phyloP scores from a whole-genome alignment of 2,113 vertebrate genomes.

The Antennarius striatus region DNA sequence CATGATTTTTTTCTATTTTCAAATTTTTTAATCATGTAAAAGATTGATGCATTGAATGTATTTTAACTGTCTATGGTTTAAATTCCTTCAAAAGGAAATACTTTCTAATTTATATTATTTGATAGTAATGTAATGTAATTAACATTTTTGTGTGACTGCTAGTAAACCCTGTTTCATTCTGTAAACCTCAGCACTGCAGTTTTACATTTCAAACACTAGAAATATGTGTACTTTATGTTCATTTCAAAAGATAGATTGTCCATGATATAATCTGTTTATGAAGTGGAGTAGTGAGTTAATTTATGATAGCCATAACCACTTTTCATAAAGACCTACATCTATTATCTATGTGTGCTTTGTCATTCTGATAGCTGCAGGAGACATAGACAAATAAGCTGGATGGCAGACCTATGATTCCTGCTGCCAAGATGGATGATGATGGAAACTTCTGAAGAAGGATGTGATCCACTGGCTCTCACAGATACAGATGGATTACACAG shows the following conservation, averaged over 20 bases:
- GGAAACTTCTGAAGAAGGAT: slow-evolving; percentile 33
- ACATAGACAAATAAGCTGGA: slow-evolving; percentile 44
- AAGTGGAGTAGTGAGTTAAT: slow-evolving; percentile 20
- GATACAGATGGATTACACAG: slow-evolving; percentile 25
- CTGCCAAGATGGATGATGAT: slow-evolving; percentile 50
- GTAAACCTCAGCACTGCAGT: too few relatives aligned
- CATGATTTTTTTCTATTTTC: too few relatives aligned
- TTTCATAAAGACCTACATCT: slow-evolving; percentile 26
- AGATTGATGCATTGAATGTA: too few relatives aligned
- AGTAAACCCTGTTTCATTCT: too few relatives aligned
- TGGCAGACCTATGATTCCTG: slow-evolving; percentile 29
- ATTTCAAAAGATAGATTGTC: slow-evolving; percentile 32
- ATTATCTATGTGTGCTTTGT: slow-evolving; percentile 54
- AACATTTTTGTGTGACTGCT: too few relatives aligned
- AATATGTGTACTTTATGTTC: slow-evolving; percentile 18
- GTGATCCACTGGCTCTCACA: slow-evolving; percentile 16
- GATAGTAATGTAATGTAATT: too few relatives aligned
- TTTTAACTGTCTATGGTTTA: too few relatives aligned
- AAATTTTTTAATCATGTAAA: too few relatives aligned
- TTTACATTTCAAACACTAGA: not conserved
- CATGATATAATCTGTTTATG: slow-evolving; percentile 37
- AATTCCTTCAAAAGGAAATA: too few relatives aligned
- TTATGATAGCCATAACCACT: slow-evolving; percentile 45
- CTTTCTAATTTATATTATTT: too few relatives aligned
- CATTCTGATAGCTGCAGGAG: slow-evolving; percentile 47